Evolutionary conservation across 2,797 vertebrate species (phyloP).

Genomic region (Delichon dasypus): DNA sequence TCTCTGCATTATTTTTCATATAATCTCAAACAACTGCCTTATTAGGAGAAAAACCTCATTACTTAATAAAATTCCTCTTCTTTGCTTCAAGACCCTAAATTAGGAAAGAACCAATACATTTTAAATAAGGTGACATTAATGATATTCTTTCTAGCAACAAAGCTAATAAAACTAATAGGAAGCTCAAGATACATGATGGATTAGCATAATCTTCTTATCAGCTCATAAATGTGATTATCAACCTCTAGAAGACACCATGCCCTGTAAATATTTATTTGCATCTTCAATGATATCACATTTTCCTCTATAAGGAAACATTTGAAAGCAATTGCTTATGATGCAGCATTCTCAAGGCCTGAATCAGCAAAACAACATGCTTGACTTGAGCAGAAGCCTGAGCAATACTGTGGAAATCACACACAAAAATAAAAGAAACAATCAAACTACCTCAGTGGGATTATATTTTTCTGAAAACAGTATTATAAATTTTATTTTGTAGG

Average conservation of each 20-base stretch:
- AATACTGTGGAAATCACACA: conserved; percentile 67
- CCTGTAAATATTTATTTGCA: conserved; percentile 54
- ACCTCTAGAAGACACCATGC: conserved; percentile 62
- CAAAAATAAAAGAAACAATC: conserved; percentile 42
- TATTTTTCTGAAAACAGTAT: conserved; percentile 6
- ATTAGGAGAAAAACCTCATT: background rate
- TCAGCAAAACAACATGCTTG: conserved; percentile 79
- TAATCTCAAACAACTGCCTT: background rate
- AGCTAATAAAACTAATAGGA: conserved; percentile 22
- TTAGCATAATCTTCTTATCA: conserved; percentile 43
- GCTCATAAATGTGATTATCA: conserved; percentile 46
- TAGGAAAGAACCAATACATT: conserved; percentile 27
- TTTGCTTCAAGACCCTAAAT: conserved; percentile 10
- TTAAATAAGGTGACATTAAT: background rate
- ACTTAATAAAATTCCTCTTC: conserved; percentile 31
- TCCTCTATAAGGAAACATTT: conserved; percentile 63
- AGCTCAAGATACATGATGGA: conserved; percentile 37
- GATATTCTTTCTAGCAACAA: conserved; percentile 18
- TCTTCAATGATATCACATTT: conserved; percentile 58
- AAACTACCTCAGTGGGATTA: background rate
- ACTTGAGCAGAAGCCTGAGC: conserved; percentile 78
- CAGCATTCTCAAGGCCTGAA: conserved; percentile 80
- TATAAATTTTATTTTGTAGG: conserved; percentile 13
- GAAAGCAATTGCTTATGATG: conserved; percentile 77
- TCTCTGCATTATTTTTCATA: conserved; percentile 51